These are phyloP conservation scores for Drosophila cardini DNA, from an alignment of 1,140 invertebrate genomes.

Conservation along the genomic window DNA sequence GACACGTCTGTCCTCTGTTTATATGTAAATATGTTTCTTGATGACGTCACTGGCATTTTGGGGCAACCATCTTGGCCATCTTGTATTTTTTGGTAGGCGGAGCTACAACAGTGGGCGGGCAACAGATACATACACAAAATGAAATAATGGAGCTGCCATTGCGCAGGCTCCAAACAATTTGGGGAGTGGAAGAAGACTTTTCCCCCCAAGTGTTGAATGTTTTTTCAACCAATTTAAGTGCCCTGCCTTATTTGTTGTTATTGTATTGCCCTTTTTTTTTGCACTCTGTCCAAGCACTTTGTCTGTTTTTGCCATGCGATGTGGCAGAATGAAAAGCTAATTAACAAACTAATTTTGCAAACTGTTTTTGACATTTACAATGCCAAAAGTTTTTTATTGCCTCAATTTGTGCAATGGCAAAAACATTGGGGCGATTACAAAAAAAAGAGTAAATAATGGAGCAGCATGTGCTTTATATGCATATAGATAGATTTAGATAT, in stretches of 20 bases:
- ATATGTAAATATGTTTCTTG: conserved; percentile 45
- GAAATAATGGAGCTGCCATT: background rate
- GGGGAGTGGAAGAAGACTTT: background rate
- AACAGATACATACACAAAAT: conserved; percentile 68
- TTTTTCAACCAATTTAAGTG: conserved; percentile 36
- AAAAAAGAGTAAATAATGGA: conserved; percentile 21
- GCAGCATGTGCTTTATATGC: conserved; percentile 9
- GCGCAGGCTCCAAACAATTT: conserved; percentile 28
- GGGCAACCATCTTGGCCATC: conserved; percentile 72
- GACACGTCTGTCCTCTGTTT: conserved; percentile 11
- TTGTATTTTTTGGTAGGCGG: conserved; percentile 54
- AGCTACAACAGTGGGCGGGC: conserved; percentile 60
- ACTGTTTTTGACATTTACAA: conserved; percentile 81
- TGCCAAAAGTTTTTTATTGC: conserved; percentile 74
- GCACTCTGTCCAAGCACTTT: conserved; percentile 9
- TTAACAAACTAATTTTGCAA: conserved; percentile 80
- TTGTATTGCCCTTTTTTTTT: background rate
- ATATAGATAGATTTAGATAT: conserved; percentile 1
- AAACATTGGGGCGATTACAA: background rate
- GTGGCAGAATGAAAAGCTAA: conserved; percentile 78
- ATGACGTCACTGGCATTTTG: conserved; percentile 70
- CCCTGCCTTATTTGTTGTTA: conserved; percentile 22
- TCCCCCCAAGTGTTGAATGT: conserved; percentile 2
- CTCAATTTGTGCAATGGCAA: conserved; percentile 34
- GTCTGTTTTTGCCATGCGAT: conserved; percentile 52